These are phyloP conservation scores for Falco berigora DNA, from an alignment of 2,797 vertebrate genomes.

Conservation along the genomic window DNA sequence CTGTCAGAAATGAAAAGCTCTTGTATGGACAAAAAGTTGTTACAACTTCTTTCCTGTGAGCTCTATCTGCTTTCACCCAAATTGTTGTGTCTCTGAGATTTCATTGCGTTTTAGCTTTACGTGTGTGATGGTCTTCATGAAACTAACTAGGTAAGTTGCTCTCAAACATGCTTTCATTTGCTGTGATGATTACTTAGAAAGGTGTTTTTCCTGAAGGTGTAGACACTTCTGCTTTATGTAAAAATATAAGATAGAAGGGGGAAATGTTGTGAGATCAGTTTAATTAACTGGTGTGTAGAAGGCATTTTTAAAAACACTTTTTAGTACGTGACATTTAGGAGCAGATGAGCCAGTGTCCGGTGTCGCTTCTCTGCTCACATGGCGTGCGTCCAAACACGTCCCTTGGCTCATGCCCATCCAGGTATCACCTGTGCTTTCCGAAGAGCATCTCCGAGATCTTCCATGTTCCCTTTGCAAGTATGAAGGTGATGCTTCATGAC, in stretches of 20 bases:
- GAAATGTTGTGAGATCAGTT: not conserved
- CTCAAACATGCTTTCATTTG: not conserved
- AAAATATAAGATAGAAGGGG: not conserved
- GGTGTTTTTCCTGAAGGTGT: not conserved
- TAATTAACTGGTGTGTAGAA: not conserved
- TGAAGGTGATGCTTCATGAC: not conserved
- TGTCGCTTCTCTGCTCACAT: not conserved
- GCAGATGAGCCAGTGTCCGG: not conserved
- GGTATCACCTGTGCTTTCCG: not conserved
- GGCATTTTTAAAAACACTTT: not conserved
- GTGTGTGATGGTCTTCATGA: not conserved
- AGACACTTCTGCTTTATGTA: not conserved
- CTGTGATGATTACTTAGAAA: not conserved
- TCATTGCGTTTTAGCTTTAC: not conserved
- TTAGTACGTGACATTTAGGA: not conserved
- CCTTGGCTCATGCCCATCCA: not conserved
- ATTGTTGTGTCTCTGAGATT: not conserved
- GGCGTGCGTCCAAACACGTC: not conserved
- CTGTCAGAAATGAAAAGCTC: not conserved
- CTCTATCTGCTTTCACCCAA: not conserved
- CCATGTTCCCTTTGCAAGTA: not conserved
- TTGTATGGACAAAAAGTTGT: not conserved
- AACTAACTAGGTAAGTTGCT: conserved; percentile 3
- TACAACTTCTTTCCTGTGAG: not conserved
- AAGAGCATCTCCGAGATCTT: not conserved